Evolutionary conservation across 2,113 vertebrate genomes (phyloP), one percentile per base, ranked within the genome.

Genomic region (Leucoraja erinaceus): DNA sequence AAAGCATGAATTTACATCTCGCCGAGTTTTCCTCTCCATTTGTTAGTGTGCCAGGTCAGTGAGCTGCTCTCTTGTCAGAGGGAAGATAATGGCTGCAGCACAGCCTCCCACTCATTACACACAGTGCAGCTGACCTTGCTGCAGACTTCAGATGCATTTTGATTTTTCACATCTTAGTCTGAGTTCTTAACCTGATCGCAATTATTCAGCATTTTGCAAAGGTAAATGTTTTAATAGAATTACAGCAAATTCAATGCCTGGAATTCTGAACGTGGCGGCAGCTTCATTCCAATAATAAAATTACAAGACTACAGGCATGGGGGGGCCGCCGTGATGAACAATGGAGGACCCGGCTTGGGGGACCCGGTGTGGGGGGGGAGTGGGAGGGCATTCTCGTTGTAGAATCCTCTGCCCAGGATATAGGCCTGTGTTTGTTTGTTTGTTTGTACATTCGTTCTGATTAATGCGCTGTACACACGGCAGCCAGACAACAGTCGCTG

Each of bases 1-100:
- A 94, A 96, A 93, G 93, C 94, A 95, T 94, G 97, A 97, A 97
- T 98, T 99, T 97, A 97, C 97, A 98, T 98, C 98, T 98, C 95
- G 33, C 95, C 94, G 96, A 96, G 96, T 97, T 98, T 98, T 98
- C 97, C 97, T 97, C 97, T 99, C 98, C 98, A 98, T 99, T 99
- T 98, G 97, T 97, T 97, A 95, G 96, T 96, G 96, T 96, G 96
- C 95, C 96, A 98, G 98, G 98, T 99, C 98, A 98, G 95, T 95
- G 97, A 97, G 96, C 95, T 94, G 96, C 96, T 97, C 95, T 95
- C 94, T 95, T 96, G 95, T 96, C 96, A 96, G 95, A 95, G 95
- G 96, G 95, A 97, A 97, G 96, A 97, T 98, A 98, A 98, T 97
- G 97, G 97, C 95, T 96, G 94, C 95, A 94, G 94, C 94, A 95